Base-by-base conservation (phyloP, 2,113 vertebrate species). In the Polyodon spathula region DNA sequence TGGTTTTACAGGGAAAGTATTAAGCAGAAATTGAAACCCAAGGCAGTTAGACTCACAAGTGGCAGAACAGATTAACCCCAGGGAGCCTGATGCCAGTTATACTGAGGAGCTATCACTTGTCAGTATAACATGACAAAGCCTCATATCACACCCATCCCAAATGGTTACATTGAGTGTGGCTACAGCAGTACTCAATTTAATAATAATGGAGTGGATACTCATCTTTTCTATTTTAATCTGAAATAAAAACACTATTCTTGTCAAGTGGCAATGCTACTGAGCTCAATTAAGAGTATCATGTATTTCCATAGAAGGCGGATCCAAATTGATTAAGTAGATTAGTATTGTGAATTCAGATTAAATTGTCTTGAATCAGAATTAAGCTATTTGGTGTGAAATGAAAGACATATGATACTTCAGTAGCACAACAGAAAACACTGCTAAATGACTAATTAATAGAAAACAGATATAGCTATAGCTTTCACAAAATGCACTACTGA, bases 11-110 rank as follows among this genome's bases (percentile, higher is more conserved):
- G 64, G 50, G 59, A 58, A 63, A 61, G 60, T 52, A 70, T 69
- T 74, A 63, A 72, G 64, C 63, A 72, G 68, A 70, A 69, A 73
- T 71, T 63, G 63, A 63, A 71, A 70, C 58, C 61, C 48, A 60
- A 66, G 60, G 62, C 66, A 17, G 60, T 40, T 56, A 61, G 70
- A 71, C 69, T 68, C 59, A 71, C 72, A 69, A 64, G 68, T 63
- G 68, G 61, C 64, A 68, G 43, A 71, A 63, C 50, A 59, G 61
- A 62, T 44, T 75, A 68, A 76, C 70, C 71, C 68, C 59, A 40
- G 44, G 67, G 42, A 59, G 40, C 53, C 40, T 53, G 58, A 63
- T 63, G 56, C 64, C 60, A 58, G 17, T 71, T 71, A 59, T 54
- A 58, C 52, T 55, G 65, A 58, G 44, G 37, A 58, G 66, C 61